A percentile compares a stretch with the other conserved stretches of the same genome.
These are phyloP conservation scores for Numida meleagris DNA, from an alignment of 2,113 vertebrate species.

Conservation along the genomic window DNA sequence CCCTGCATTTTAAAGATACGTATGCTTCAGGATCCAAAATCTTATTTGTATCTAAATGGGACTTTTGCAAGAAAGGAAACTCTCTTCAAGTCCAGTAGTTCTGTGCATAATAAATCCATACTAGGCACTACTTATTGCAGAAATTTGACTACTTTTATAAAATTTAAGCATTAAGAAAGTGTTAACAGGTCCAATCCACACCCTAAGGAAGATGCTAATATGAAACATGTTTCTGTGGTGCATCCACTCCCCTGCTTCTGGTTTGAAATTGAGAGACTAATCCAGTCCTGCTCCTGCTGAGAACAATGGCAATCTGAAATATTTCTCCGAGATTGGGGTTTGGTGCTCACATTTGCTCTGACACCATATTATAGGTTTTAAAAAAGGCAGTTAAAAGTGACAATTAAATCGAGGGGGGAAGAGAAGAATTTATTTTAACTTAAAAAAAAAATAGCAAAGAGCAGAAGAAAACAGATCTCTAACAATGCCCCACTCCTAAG, in stretches of 20 bases:
- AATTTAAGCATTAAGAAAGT: conserved; percentile 41
- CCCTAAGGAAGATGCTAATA: conserved; percentile 51
- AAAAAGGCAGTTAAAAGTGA: conserved; percentile 20
- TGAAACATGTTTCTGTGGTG: conserved; percentile 33
- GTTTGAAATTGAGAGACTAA: conserved; percentile 43
- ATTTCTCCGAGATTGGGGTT: conserved; percentile 13
- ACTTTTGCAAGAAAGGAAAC: not conserved
- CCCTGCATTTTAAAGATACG: not conserved
- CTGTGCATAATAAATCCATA: not conserved
- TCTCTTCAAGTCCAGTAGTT: not conserved
- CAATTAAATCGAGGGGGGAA: conserved; percentile 11
- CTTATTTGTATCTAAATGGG: not conserved
- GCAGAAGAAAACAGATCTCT: not conserved
- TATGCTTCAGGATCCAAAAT: not conserved
- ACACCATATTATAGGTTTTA: conserved; percentile 28
- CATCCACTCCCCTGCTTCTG: conserved; percentile 43
- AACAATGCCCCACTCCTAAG: conserved; percentile 37
- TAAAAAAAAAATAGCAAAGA: not conserved
- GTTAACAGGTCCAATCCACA: conserved; percentile 57
- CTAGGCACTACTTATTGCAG: not conserved
- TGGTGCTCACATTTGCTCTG: conserved; percentile 8
- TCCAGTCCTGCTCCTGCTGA: conserved; percentile 39
- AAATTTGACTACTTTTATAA: not conserved
- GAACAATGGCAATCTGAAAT: conserved; percentile 49
- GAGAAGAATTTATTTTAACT: not conserved